Percentiles rank a stretch among this genome's conserved stretches.
Conservation (phyloP, 2,888 invertebrate genomes). For the Phymatocera aterrima region DNA sequence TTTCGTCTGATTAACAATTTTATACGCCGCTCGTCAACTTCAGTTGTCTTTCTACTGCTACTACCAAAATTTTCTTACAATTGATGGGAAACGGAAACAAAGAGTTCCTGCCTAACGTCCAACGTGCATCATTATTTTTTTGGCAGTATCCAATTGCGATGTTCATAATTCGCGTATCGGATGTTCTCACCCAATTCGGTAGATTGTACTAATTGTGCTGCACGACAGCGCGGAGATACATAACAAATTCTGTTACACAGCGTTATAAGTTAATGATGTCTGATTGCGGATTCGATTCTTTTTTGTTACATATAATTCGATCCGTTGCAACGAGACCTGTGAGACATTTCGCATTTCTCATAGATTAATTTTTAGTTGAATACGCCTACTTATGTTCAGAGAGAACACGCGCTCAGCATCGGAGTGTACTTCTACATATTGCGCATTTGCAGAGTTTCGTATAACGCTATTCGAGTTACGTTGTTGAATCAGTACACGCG, state of each 20-base stretch:
- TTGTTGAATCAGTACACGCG: background rate
- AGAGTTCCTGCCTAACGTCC: background rate
- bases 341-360: background rate
- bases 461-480: background rate
- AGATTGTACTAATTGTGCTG: no score
- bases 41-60: background rate
- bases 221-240: background rate
- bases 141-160: background rate
- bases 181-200: no score
- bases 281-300: background rate
- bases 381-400: background rate
- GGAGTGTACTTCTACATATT: background rate
- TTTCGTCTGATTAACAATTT: background rate
- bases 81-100: background rate
- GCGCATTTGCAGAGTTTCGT: background rate
- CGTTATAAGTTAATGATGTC: background rate
- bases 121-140: background rate
- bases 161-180: no score
- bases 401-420: background rate
- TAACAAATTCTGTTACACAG: background rate
- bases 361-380: no score
- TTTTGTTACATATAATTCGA: no score
- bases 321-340: no score
- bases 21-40: background rate
- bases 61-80: background rate